Conservation (phyloP, 2,797 vertebrate genomes). For the Pantherophis alleghaniensis region DNA sequence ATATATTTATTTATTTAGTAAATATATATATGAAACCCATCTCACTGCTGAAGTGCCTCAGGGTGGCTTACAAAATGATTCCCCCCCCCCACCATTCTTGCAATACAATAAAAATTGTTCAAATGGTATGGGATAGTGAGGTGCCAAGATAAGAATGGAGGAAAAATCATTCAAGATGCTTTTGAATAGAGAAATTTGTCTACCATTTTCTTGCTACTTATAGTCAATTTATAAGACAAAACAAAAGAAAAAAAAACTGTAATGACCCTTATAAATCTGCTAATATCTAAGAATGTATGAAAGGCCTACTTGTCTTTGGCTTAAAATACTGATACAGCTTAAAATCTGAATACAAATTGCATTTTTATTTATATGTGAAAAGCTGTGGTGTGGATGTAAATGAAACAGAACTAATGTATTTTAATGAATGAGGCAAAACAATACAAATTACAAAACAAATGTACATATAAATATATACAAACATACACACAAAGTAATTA, state of each 20-base stretch:
- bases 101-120: background rate
- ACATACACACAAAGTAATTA: background rate
- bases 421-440: constrained; percentile 13
- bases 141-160: background rate
- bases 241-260: background rate
- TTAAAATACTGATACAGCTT: background rate
- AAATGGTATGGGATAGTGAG: background rate
- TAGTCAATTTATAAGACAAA: background rate
- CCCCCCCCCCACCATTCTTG: background rate
- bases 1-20: background rate
- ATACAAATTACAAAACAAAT: constrained; percentile 2
- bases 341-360: background rate
- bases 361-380: constrained; percentile 18
- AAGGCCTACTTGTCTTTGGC: background rate
- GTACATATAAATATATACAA: constrained; percentile 16
- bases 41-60: background rate
- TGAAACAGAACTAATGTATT: constrained; percentile 8
- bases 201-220: background rate
- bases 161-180: background rate
- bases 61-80: background rate
- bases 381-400: background rate
- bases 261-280: background rate
- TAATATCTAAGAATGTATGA: background rate
- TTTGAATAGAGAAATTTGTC: background rate
- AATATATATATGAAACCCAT: background rate